phyloP scores from a whole-genome alignment of 2,113 vertebrate genomes.

The Psilopsiagon aymara region DNA sequence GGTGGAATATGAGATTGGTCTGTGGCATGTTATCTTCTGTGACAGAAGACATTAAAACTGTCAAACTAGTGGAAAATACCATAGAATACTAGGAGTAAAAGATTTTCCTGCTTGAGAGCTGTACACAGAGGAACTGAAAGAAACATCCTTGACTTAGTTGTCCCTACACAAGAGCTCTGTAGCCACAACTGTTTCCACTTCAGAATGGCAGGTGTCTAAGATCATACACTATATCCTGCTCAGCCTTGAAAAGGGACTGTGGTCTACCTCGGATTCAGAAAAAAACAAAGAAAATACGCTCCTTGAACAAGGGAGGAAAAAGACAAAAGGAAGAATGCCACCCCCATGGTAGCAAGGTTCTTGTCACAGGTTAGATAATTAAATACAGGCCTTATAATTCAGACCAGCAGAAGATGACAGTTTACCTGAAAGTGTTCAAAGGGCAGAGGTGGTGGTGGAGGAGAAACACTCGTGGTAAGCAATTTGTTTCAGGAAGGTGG shows the following conservation, averaged over 20 bases:
- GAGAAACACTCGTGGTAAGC: not conserved
- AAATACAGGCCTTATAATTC: not conserved
- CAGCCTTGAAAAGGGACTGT: not conserved
- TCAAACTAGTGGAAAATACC: not conserved
- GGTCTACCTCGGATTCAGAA: not conserved
- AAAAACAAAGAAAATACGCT: not conserved
- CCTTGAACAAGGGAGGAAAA: not conserved
- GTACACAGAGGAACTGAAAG: not conserved
- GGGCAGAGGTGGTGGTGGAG: not conserved
- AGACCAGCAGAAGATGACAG: not conserved
- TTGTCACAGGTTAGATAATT: not conserved
- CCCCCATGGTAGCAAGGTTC: not conserved
- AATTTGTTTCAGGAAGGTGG: not conserved
- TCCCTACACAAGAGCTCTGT: not conserved
- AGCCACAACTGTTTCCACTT: not conserved
- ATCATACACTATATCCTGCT: not conserved
- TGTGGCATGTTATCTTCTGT: not conserved
- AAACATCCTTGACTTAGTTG: not conserved
- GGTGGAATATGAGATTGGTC: not conserved
- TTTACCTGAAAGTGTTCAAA: not conserved
- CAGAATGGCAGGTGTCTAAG: not conserved
- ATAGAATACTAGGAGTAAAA: not conserved
- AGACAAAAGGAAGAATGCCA: not conserved
- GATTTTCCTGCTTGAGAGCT: not conserved
- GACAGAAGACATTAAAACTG: not conserved